Base-by-base conservation (phyloP, 2,888 invertebrate species). In the Incurvaria masculella region DNA sequence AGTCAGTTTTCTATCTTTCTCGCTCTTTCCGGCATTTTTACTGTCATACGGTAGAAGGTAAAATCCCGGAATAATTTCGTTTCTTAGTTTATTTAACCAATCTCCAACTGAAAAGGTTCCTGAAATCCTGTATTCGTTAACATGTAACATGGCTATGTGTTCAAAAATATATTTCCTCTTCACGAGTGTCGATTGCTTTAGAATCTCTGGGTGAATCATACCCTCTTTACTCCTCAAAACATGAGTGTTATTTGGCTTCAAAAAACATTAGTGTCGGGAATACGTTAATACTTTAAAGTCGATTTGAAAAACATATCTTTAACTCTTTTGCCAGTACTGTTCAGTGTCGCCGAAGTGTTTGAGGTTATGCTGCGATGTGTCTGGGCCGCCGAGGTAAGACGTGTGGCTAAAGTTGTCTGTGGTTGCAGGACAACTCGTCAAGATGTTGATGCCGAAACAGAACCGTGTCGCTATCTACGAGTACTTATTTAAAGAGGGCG, bases 401-500 rank as follows among this genome's bases (percentile, higher is more conserved):
- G 18, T 41, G 41, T 18, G 10, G 6, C 5, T 43, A 3, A 42
- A 33, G 26, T n/a, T 14, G 18, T 46, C 56, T 61, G 63, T 64
- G 63, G 69, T 66, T 75, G 68, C 65, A 72, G 75, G 68, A 66
- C 59, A 68, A 63, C 61, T 63, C 61, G 58, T 68, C 75, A 95
- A 91, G 76, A 99, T 99, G 99, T 96, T 99, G 94, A 99, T 99
- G 96, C 97, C 98, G 64, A 98, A 97, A 84, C 92, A 94, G 82
- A 95, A 97, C 74, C 89, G 97, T 67, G 90, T 94, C 59, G 83
- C 92, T 61, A 98, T 99, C 71, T 99, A 94, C 78, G 98, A 99
- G 72, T 93, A 94, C 81, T 87, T 98, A 61, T 97, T 98, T 75
- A 96, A 96, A 71, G 98, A 99, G 80, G 99, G 99, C 71, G 99